phyloP scores from a whole-genome alignment of 2,797 vertebrate genomes.

The Peromyscus aztecus region DNA sequence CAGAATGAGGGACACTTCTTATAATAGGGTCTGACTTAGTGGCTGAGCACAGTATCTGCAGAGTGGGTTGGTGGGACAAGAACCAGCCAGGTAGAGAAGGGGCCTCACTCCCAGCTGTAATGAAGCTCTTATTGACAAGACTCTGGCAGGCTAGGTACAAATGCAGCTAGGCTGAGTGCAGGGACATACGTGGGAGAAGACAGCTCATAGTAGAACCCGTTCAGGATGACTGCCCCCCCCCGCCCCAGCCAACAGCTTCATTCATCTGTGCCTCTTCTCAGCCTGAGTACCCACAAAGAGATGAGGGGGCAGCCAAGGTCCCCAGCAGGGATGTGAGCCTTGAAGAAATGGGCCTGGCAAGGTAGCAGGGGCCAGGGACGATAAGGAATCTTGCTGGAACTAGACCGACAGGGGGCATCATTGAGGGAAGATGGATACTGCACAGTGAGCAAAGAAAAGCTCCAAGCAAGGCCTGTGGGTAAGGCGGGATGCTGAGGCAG shows the following conservation, averaged over 20 bases:
- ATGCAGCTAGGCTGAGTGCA: neutral
- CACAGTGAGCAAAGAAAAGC: neutral
- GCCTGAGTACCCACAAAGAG: neutral
- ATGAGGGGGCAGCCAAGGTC: neutral
- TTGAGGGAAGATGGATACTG: neutral
- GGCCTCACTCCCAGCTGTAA: neutral
- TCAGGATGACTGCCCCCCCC: neutral
- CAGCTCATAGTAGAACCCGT: neutral
- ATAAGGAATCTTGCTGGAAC: neutral
- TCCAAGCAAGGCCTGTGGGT: accelerated
- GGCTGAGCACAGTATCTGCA: neutral
- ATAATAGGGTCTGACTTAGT: neutral
- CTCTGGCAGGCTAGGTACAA: neutral
- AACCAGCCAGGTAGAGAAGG: neutral
- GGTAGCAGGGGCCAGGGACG: neutral
- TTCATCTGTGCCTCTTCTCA: neutral
- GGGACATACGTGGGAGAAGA: neutral
- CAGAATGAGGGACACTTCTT: too few relatives aligned
- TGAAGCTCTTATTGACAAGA: neutral
- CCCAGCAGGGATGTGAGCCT: neutral
- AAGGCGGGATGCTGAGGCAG: neutral
- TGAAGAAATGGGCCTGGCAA: neutral
- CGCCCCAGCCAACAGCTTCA: neutral
- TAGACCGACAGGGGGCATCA: neutral
- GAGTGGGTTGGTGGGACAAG: neutral